A percentile compares a stretch with the other conserved stretches of the same genome.
These are phyloP conservation scores for Zosterops borbonicus DNA, from an alignment of 2,113 vertebrate species.

Conservation along the genomic window DNA sequence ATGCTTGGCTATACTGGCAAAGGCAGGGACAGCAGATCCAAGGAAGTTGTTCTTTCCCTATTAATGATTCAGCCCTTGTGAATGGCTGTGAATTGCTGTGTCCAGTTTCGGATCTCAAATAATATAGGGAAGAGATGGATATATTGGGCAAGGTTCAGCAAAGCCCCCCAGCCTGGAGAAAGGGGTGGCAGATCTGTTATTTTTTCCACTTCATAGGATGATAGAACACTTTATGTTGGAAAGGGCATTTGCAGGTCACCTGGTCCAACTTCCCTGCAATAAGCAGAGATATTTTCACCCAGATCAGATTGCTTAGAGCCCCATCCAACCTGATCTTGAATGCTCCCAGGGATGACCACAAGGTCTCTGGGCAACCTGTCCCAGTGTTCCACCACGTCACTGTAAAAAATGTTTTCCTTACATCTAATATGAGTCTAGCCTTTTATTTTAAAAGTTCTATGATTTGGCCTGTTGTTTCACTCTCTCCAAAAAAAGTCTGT, in stretches of 20 bases:
- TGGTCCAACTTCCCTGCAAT: background rate
- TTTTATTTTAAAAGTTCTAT: background rate
- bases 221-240: background rate
- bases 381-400: background rate
- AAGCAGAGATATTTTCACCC: background rate
- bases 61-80: background rate
- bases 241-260: background rate
- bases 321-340: background rate
- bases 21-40: background rate
- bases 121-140: background rate
- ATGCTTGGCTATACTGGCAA: background rate
- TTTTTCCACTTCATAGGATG: background rate
- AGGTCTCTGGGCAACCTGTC: background rate
- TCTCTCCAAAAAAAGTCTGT: background rate
- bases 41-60: background rate
- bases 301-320: background rate
- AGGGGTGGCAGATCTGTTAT: background rate
- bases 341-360: background rate
- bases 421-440: accelerated
- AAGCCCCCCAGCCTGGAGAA: background rate
- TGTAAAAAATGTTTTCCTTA: background rate
- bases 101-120: background rate
- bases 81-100: background rate
- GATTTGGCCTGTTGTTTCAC: background rate
- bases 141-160: background rate